Base-by-base conservation (phyloP, 2,797 vertebrate genomes). In the Cynopterus sphinx region DNA sequence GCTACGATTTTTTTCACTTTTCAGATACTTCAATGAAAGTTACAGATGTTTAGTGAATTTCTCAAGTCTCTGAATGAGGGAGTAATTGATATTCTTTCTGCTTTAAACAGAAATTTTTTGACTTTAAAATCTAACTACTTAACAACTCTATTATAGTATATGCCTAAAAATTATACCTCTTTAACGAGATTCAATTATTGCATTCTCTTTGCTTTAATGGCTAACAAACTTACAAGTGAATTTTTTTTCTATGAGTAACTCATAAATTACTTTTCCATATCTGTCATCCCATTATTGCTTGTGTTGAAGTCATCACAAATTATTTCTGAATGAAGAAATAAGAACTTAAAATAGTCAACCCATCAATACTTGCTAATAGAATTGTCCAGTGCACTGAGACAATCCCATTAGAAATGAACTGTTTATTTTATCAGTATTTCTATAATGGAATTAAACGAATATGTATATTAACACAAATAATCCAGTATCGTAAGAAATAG, bases 111-210 rank as follows among this genome's bases (percentile, higher is more conserved):
- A 9, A 24, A 79, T 93, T 87, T 21, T 93, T 33, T 61, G 26
- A 71, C 41, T 85, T 33, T 7, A 83, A 75, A 68, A 17, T 2
- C 5, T 12, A 90, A 65, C 51, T 91, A 28, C 19, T 75, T 53
- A 75, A 78, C n/a, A 53, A 24, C 1, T 83, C 10, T 43, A 43
- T 5, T 83, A 11, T 61, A 61, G 46, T 61, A 53, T 85, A 24
- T 33, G 9, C 67, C 16, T 73, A n/a, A 90, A 84, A 46, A 36
- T 46, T 33, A 91, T 39, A 75, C 1, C 1, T 70, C 7, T 90
- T 81, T 53, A 53, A 91, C 73, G 12, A 68, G 9, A 92, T 78
- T 94, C 21, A 73, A 51, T 84, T 74, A 74, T 71, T 94, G 71
- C 9, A 33, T 21, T 1, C 4, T 61, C n/a, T 7, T 49, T 75